Base-by-base conservation (phyloP, 1,140 invertebrate species). In the Calycopis cecrops region DNA sequence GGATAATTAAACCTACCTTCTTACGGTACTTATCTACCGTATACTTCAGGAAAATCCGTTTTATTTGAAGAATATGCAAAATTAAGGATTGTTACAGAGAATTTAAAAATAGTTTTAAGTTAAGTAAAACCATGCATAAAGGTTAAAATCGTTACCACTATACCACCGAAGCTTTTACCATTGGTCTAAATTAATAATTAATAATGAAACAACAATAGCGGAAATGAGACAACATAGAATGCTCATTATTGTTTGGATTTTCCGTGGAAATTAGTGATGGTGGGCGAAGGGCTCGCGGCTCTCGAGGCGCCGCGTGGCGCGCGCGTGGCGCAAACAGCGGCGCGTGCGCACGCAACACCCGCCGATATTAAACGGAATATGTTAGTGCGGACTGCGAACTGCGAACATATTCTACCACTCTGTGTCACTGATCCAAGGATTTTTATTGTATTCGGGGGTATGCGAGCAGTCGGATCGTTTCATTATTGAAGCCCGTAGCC, bases 341-440 rank as follows among this genome's bases (percentile, higher is more conserved):
- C 71, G 67, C 75, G 76, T 79, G 76, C 60, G 64, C 56, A 57
- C 54, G 75, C 75, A 80, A 73, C 61, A 55, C 55, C 16, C 51
- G 52, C 40, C 55, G 35, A 73, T 81, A 81, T 81, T 81, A 80
- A 76, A 76, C 66, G 61, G 67, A 70, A 74, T 76, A 74, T 73
- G 73, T 69, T 73, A 75, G 73, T 74, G 68, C 51, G 61, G 42
- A 69, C 70, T 71, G 65, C 65, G 59, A 57, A 38, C 55, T 55
- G 69, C 66, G 21, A 73, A 61, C 34, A 73, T 67, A 78, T 75
- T 78, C 69, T 65, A 65, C 62, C 70, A 70, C 75, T 80, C 72
- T 65, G 78, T 62, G 73, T 80, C 75, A 79, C 50, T 38, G 62
- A 69, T 18, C 17, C 11, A 52, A 21, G 48, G 47, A 40, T 55